Percentiles rank a stretch among this genome's conserved stretches.
These are phyloP conservation scores for Polypedilum vanderplanki DNA, from an alignment of 1,140 invertebrate species.

Conservation along the genomic window DNA sequence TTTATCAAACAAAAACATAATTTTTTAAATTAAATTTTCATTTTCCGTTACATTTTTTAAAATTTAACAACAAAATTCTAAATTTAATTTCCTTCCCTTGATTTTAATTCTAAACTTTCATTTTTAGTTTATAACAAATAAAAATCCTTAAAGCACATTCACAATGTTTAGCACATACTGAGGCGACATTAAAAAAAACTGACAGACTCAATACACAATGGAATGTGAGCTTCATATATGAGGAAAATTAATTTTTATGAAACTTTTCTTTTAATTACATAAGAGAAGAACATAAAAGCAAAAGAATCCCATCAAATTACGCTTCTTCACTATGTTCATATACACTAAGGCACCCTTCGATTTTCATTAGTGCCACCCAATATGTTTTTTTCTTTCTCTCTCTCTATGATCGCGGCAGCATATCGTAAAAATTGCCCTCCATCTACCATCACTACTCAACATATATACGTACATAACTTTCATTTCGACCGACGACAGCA, in stretches of 20 bases:
- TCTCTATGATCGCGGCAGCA: slow-evolving; percentile 12
- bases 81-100: no score
- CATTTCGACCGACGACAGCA: background rate
- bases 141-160: background rate
- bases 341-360: background rate
- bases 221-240: background rate
- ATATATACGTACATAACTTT: background rate
- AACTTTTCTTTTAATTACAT: slow-evolving; percentile 8
- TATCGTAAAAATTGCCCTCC: background rate
- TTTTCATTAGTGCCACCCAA: slow-evolving; percentile 15
- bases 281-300: slow-evolving; percentile 1
- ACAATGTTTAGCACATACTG: background rate
- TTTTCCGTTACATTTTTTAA: no score
- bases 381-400: background rate
- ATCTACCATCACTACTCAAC: background rate
- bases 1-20: no score
- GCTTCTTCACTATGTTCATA: background rate
- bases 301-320: slow-evolving; percentile 5
- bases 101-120: no score
- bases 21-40: no score
- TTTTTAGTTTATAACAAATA: background rate
- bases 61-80: no score
- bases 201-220: background rate
- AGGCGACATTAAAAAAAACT: background rate
- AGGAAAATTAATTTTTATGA: slow-evolving; percentile 14